Base-by-base conservation (phyloP, 2,113 vertebrate genomes). In the Poeciliopsis retropinna region DNA sequence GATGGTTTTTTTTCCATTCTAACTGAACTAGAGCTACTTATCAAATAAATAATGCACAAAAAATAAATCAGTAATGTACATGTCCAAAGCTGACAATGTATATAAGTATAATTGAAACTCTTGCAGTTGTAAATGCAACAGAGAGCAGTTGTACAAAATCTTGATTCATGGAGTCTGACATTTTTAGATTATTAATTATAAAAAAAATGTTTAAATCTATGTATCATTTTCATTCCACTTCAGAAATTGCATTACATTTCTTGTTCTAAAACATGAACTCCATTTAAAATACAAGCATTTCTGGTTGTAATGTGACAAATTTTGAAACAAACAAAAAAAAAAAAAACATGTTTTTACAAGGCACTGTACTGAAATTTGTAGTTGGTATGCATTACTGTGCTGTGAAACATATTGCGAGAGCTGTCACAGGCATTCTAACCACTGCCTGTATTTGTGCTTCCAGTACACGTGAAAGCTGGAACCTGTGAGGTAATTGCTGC, bases 401-500 rank as follows among this genome's bases (percentile, higher is more conserved):
- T 64, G 70, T 72, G 8, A 69, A 72, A 61, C 31, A 13, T 37
- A 34, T 44, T 41, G 70, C 34, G 0, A 54, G 19, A 32, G 12
- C n/a, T 0, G 25, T 32, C 65, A 22, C 31, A 62, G 62, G 22
- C 17, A n/a, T 64, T 70, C 77, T 79, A 79, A 81, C 60, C 62
- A 2, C n/a, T 51, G 34, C 63, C 5, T 69, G 9, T 79, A 51
- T 61, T 78, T 83, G 70, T 88, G 78, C 79, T 86, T 88, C 1
- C 95, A 97, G 97, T 94, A 87, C 96, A 96, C 0, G 92, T 95
- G 64, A 97, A 97, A 92, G 97, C 96, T 0, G 98, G 98, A 86
- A 96, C 96, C 6, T 99, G 98, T 0, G 98, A 99, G 76, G 98
- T 99, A 78, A 96, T 99, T 0, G 96, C 97, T 0, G 96, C 97